These are phyloP conservation scores for Plecturocebus donacophilus DNA, from an alignment of 2,113 vertebrate genomes.

Conservation along the genomic window DNA sequence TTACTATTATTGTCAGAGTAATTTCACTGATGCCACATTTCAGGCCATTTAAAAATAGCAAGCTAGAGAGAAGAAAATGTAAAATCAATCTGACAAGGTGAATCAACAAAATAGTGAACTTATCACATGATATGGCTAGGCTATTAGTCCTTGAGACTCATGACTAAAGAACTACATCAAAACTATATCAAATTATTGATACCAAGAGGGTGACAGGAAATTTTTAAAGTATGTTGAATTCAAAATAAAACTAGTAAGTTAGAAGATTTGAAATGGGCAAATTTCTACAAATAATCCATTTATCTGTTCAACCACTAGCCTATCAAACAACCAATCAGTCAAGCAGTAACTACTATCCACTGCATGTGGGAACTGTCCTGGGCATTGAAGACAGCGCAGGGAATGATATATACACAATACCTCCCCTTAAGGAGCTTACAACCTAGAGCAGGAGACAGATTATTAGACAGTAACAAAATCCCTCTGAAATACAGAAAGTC, in stretches of 20 bases:
- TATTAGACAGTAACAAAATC: neutral
- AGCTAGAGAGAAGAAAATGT: slow-evolving; percentile 7
- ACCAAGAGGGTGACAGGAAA: neutral
- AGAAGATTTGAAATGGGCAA: neutral
- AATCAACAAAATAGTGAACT: neutral
- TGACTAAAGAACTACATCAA: neutral
- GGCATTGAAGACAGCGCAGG: neutral
- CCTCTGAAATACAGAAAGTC: neutral
- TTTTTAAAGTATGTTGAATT: slow-evolving; percentile 25
- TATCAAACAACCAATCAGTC: neutral
- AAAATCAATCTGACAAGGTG: neutral
- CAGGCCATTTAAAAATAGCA: slow-evolving; percentile 18
- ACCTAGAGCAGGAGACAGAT: neutral
- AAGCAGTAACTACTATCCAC: neutral
- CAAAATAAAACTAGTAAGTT: slow-evolving; percentile 16
- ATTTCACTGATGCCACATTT: neutral
- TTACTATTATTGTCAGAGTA: neutral
- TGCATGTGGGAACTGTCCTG: neutral
- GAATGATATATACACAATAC: neutral
- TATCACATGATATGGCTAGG: neutral
- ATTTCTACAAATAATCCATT: neutral
- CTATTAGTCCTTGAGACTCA: neutral
- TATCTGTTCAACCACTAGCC: neutral
- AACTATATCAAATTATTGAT: neutral
- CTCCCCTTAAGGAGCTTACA: neutral